phyloP scores from a whole-genome alignment of 1,140 invertebrate genomes.

The Pseudomyrmex sp. region DNA sequence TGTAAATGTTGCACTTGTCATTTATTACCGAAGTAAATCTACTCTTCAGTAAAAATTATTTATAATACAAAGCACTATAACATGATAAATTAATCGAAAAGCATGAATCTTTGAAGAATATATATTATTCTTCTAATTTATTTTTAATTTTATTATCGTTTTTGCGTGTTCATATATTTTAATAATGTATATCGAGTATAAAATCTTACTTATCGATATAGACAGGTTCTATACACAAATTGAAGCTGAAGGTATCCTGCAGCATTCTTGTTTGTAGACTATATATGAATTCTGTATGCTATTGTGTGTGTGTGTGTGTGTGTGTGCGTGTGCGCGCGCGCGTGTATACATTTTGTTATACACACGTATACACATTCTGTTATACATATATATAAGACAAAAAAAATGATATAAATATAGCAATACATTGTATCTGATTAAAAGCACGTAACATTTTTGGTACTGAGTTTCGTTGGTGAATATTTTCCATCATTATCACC shows the following conservation, averaged over 20 bases:
- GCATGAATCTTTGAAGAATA: constrained; percentile 8
- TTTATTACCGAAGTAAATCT: constrained; percentile 10
- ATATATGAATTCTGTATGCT: constrained; percentile 72
- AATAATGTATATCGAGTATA: constrained; percentile 70
- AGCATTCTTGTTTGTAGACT: constrained; percentile 37
- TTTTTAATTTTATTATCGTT: constrained; percentile 48
- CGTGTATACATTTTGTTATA: too few species aligned
- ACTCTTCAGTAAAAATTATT: constrained; percentile 34
- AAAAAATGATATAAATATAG: constrained; percentile 72
- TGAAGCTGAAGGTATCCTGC: constrained; percentile 53
- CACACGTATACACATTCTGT: too few species aligned
- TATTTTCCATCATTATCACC: constrained; percentile 76
- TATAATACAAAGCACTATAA: constrained; percentile 53
- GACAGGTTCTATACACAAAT: constrained; percentile 75
- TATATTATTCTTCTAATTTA: constrained; percentile 14
- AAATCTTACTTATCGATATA: constrained; percentile 72
- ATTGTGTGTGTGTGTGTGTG: constrained; percentile 30
- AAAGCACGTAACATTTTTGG: constrained; percentile 81
- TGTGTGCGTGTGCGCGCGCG: too few species aligned
- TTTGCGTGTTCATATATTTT: constrained; percentile 58
- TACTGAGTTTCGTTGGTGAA: constrained; percentile 81
- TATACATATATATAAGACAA: constrained; percentile 65
- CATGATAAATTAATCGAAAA: constrained; percentile 47
- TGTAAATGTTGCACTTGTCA: constrained; percentile 40
- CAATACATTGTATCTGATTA: constrained; percentile 73